Conservation (phyloP, 2,888 invertebrate species). For the Chrysolina oricalcia region DNA sequence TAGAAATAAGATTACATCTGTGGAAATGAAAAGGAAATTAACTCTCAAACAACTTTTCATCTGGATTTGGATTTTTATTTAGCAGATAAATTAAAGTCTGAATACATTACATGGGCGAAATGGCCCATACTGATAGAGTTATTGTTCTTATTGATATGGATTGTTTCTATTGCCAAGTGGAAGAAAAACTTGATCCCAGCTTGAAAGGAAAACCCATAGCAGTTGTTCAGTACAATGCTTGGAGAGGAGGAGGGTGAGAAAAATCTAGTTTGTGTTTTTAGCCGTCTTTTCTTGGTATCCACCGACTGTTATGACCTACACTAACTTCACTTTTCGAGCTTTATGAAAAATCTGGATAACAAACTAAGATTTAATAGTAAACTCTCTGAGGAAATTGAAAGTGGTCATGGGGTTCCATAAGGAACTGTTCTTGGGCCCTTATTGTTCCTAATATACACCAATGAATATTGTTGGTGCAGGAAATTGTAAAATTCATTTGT, state of each 20-base stretch:
- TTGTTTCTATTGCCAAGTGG: conserved; percentile 99
- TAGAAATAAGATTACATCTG: too few relatives aligned
- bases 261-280: background rate
- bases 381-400: too few relatives aligned
- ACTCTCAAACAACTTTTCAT: background rate
- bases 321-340: too few relatives aligned
- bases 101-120: conserved; percentile 35
- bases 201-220: conserved; percentile 92
- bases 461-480: too few relatives aligned
- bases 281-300: background rate
- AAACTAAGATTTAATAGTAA: too few relatives aligned
- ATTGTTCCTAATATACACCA: too few relatives aligned
- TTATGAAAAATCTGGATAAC: too few relatives aligned
- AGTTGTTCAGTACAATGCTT: conserved; percentile 96
- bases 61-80: background rate
- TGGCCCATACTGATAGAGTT: conserved; percentile 68
- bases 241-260: conserved; percentile 89
- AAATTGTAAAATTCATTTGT: too few relatives aligned
- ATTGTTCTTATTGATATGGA: conserved; percentile 98
- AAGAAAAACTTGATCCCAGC: conserved; percentile 89
- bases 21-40: too few relatives aligned
- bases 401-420: too few relatives aligned
- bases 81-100: background rate
- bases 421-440: too few relatives aligned
- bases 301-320: background rate